Base-by-base conservation (phyloP, 2,888 invertebrate genomes). In the Mesochorus sp. region DNA sequence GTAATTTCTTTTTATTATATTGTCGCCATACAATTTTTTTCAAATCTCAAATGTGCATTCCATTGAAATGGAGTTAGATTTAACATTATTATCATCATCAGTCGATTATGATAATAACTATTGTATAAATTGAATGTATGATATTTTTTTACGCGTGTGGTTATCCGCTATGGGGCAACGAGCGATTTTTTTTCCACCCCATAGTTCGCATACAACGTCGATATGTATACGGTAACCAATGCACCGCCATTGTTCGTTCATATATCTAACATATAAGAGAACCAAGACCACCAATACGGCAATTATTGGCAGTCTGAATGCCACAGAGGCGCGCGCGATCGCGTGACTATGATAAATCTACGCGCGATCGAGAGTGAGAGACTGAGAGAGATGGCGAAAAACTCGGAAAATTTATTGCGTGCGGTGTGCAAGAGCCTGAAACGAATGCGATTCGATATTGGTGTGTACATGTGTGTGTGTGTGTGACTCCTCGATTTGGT, bases 291-390 rank as follows among this genome's bases (percentile, higher is more conserved):
- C 24, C 83, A 85, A 87, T 85, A 76, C 83, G 81, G 78, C 86
- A 86, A 88, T 89, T 88, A 88, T 84, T 47, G 61, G 66, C 12
- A 55, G 44, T 64, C 34, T 44, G 68, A 61, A 62, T 77, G 81
- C 79, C 81, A 81, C 74, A 79, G 79, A 82, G 80, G 76, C 80
- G 47, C 71, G 80, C 79, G 82, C 68, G 79, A 86, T 83, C 85
- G 86, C 86, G 87, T 87, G 88, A 89, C 88, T 87, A 85, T 88
- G 89, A 89, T 89, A 88, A 89, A 89, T 89, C 85, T 86, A 85
- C 68, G 85, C 83, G 78, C 82, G 85, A 67, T 67, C 4, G 24
- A 17, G 19, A 17, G 26, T 4, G 51, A 37, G 42, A 42, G 24
- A 19, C 10, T 28, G 10, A 61, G 19, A 55, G 28, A 59, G 49